Evolutionary conservation across 2,888 invertebrate genomes (phyloP).

Genomic region (Biston stratarius): DNA sequence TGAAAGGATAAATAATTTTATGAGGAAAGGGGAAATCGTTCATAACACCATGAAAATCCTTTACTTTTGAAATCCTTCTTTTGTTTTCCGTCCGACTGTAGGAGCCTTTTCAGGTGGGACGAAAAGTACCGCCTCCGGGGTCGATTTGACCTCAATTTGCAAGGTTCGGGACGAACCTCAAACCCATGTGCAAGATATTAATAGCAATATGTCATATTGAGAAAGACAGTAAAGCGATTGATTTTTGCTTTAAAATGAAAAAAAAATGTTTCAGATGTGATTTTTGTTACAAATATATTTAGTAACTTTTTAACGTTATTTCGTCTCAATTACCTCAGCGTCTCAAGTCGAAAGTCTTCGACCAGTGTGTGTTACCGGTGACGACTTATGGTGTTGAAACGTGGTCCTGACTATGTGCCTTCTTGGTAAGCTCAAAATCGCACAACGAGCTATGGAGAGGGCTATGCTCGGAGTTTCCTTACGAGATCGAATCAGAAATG

Average conservation of each 20-base stretch:
- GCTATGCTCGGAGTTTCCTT: too few species aligned
- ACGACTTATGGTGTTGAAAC: too few species aligned
- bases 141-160: constrained; percentile 19
- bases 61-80: constrained; percentile 30
- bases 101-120: constrained; percentile 20
- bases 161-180: neutral
- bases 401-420: too few species aligned
- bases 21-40: constrained; percentile 23
- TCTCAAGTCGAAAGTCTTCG: too few species aligned
- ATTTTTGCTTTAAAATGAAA: neutral
- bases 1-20: constrained; percentile 37
- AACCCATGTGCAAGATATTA: neutral
- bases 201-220: neutral
- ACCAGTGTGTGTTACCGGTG: too few species aligned
- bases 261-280: too few species aligned
- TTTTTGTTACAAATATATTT: too few species aligned
- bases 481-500: too few species aligned
- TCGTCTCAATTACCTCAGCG: too few species aligned
- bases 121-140: constrained; percentile 22
- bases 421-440: too few species aligned
- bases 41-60: constrained; percentile 40
- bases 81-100: constrained; percentile 34
- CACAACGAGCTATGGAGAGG: too few species aligned
- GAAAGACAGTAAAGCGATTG: neutral
- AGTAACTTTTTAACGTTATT: too few species aligned